phyloP scores from a whole-genome alignment of 2,797 vertebrate species.

The Rallus crepitans region DNA sequence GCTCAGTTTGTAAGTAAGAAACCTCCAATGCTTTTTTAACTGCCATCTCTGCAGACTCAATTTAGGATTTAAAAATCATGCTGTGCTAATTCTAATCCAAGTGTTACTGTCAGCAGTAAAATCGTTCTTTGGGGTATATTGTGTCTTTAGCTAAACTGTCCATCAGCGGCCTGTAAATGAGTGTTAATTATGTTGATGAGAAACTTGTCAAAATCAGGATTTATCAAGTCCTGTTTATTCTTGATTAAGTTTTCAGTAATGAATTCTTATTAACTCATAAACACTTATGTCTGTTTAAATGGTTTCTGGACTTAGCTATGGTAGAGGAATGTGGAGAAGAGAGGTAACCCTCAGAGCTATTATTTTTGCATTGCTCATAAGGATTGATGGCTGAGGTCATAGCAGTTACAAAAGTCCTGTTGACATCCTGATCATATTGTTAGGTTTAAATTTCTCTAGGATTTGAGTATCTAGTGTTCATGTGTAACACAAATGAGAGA shows the following conservation, averaged over 20 bases:
- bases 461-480: neutral
- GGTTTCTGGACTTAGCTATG: neutral
- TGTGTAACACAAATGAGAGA: neutral
- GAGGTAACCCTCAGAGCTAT: neutral
- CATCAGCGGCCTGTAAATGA: neutral
- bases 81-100: constrained; percentile 60
- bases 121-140: constrained; percentile 12
- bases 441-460: neutral
- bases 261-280: neutral
- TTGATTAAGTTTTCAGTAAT: neutral
- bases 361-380: neutral
- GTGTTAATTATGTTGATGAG: constrained; percentile 7
- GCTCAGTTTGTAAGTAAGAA: constrained; percentile 34
- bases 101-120: constrained; percentile 52
- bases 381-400: neutral
- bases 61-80: constrained; percentile 50
- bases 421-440: neutral
- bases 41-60: constrained; percentile 32
- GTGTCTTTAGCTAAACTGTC: constrained; percentile 4
- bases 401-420: neutral
- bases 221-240: neutral
- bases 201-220: constrained; percentile 22
- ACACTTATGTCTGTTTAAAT: neutral
- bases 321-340: neutral
- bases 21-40: neutral